These are phyloP conservation scores for Knipowitschia caucasica DNA, from an alignment of 2,797 vertebrate genomes.

Conservation along the genomic window DNA sequence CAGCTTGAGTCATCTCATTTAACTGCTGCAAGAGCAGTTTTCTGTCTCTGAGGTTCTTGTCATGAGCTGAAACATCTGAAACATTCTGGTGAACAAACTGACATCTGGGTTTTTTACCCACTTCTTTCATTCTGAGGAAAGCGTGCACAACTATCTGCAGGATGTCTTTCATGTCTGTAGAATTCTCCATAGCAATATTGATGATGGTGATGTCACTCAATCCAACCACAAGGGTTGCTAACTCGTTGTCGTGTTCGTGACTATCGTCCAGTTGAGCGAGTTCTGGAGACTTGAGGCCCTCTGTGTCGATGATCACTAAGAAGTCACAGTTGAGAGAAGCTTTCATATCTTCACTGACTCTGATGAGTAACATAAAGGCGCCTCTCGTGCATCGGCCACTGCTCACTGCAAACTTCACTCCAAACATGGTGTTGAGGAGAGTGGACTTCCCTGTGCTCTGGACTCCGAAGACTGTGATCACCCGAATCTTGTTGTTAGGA, in stretches of 20 bases:
- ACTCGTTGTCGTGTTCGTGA: conserved; percentile 70
- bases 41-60: conserved; percentile 73
- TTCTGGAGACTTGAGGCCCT: conserved; percentile 72
- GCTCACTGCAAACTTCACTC: conserved; percentile 76
- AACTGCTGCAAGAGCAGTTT: conserved; percentile 62
- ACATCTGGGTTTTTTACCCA: conserved; percentile 65
- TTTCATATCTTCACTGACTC: conserved; percentile 56
- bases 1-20: conserved; percentile 70
- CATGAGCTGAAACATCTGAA: conserved; percentile 61
- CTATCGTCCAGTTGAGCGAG: conserved; percentile 43
- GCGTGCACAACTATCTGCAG: conserved; percentile 77
- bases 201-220: conserved; percentile 77
- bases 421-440: conserved; percentile 79
- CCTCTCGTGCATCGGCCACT: conserved; percentile 75
- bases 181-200: conserved; percentile 79
- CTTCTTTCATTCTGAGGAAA: conserved; percentile 76
- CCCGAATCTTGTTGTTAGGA: conserved; percentile 56
- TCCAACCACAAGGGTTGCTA: conserved; percentile 80
- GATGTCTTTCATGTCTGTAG: conserved; percentile 77
- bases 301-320: conserved; percentile 72
- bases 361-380: conserved; percentile 79
- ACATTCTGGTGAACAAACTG: conserved; percentile 67
- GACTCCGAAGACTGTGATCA: conserved; percentile 76
- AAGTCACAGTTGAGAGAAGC: conserved; percentile 34
- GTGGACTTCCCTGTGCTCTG: conserved; percentile 81